Base-by-base conservation (phyloP, 1,140 invertebrate species). In the Zophobas atratus region DNA sequence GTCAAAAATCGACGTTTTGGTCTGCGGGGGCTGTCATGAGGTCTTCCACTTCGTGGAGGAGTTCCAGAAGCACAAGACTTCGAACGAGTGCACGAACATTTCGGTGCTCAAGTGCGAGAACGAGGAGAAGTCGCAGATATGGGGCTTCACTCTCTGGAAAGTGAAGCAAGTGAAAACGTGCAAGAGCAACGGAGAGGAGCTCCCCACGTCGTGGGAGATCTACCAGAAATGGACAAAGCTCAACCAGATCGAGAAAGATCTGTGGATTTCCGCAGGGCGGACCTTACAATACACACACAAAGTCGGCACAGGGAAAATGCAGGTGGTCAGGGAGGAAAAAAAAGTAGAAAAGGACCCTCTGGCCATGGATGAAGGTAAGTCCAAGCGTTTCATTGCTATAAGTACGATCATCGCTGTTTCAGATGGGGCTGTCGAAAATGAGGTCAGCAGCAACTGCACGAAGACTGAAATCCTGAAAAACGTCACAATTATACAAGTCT, bases 61-160 rank as follows among this genome's bases (percentile, higher is more conserved):
- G 75, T 95, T 95, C 84, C 90, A 92, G 84, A 90, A 92, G 32
- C 94, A 96, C 82, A 92, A 92, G 84, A 86, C 49, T 5, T 6
- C 82, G 2, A 87, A 86, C 48, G 86, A 89, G 73, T 93, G 92
- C 75, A 87, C 55, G 89, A 90, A 79, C 89, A 88, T 81, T 1
- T 56, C 73, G 48, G 33, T 85, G 51, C 71, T 75, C 8, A 71
- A 80, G 43, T 83, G 79, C 56, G 81, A 82, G 38, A 77, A 91
- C 85, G 94, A 95, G 86, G 91, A 90, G 72, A 94, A 94, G 86
- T 92, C 93, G 6, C 93, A 94, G 87, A 92, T 95, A 1, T 95
- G 94, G 94, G 94, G 93, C 55, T 96, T 95, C 85, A 88, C 94
- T 6, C 82, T 96, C 35, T 95, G 94, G 94, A 95, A 95, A 84